Evolutionary conservation across 2,113 vertebrate species (phyloP), one percentile per base, ranked within the genome.

Genomic region (Psophia crepitans): DNA sequence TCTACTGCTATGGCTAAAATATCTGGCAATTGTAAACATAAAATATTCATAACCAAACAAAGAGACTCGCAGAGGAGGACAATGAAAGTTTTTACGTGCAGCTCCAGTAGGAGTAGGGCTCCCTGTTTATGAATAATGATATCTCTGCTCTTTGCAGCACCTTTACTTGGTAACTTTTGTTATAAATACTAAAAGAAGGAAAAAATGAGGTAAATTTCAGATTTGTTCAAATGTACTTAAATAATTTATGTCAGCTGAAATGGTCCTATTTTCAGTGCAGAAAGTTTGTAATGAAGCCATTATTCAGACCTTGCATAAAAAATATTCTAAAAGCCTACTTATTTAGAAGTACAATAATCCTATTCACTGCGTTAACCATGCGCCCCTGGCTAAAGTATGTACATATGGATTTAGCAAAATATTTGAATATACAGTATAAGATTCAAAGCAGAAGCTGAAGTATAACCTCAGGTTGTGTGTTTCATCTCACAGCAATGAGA

Each of bases 221-320:
- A 75, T 95, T 93, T 95, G n/a, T 60, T 95, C 28, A 69, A 87
- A 32, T 75, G 13, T n/a, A 74, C 60, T 94, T 96, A 84, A 93
- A 96, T 96, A 93, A 96, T 90, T 96, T 61, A 91, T 84, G 23
- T 76, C 64, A 43, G 56, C 84, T 93, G 76, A 97, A 94, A 97
- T 24, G 41, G 90, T 80, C 82, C 51, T 87, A 80, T 90, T 95
- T 82, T 65, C 74, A 28, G 69, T 61, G 66, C n/a, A 90, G 71
- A 91, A 87, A 87, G 91, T 95, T 18, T 57, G 60, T 95, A 96
- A 87, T 84, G 66, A 95, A 85, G 66, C 41, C 71, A 61, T 96
- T 87, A 83, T 66, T 97, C 92, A 88, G 79, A 32, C 53, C 75
- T 95, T 24, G 8, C 28, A 65, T 53, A 51, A 96, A 94, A 82